Percentiles rank a stretch among this genome's conserved stretches.
Evolutionary conservation across 2,113 vertebrate species (phyloP).

Genomic region (Pampusana beccarii): DNA sequence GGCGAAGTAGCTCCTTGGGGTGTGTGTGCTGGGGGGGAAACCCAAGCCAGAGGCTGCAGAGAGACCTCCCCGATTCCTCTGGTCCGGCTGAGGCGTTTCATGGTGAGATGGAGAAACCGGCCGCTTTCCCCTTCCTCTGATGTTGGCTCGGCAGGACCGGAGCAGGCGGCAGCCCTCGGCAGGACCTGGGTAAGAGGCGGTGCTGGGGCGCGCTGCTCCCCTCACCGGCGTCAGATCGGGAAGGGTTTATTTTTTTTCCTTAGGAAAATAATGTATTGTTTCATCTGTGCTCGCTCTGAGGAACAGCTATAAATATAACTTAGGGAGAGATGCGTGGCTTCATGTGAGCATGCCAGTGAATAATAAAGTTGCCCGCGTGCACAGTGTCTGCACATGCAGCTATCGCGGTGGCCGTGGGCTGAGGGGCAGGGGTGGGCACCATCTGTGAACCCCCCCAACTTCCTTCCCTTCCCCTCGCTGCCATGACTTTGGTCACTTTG

Average conservation of each 20-base stretch:
- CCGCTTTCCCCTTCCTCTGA: slow-evolving; percentile 33
- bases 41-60: slow-evolving; percentile 9
- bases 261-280: slow-evolving; percentile 28
- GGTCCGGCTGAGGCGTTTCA: background rate
- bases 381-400: background rate
- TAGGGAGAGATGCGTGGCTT: slow-evolving; percentile 32
- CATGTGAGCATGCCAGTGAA: slow-evolving; percentile 28
- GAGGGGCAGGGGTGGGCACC: background rate
- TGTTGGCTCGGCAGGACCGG: slow-evolving; percentile 34
- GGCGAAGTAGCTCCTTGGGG: background rate
- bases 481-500: background rate
- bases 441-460: background rate
- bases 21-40: background rate
- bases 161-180: slow-evolving; percentile 54
- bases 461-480: background rate
- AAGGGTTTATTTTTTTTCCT: background rate
- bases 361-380: slow-evolving; percentile 50
- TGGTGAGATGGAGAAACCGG: slow-evolving; percentile 36
- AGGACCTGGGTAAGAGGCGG: slow-evolving; percentile 63
- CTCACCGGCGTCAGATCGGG: background rate
- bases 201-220: background rate
- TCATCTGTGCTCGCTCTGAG: slow-evolving; percentile 20
- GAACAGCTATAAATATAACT: slow-evolving; percentile 56
- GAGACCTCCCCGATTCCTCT: background rate
- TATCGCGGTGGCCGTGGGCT: background rate